Conservation (phyloP, 2,888 invertebrate species). For the Agapostemon virescens region DNA sequence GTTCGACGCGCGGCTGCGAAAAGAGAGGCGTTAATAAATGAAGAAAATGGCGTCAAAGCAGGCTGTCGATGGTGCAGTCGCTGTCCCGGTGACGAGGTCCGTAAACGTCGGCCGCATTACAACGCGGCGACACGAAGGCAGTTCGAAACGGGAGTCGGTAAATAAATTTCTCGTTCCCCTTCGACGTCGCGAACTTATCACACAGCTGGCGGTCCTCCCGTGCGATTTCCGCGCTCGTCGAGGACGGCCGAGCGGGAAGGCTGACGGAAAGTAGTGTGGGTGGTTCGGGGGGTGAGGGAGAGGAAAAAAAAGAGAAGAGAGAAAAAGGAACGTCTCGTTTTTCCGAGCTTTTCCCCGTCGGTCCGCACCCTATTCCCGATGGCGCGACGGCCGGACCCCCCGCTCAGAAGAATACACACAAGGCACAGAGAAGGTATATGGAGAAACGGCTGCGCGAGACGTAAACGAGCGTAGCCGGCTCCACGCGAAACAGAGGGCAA, state of each 20-base stretch:
- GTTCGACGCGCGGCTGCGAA: no score
- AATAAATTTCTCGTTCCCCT: conserved; percentile 18
- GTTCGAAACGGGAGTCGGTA: not conserved
- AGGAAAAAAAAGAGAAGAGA: no score
- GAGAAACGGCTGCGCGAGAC: conserved; percentile 22
- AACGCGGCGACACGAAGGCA: not conserved
- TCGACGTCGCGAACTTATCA: conserved; percentile 24
- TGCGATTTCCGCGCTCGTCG: conserved; percentile 19
- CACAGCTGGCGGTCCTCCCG: conserved; percentile 16
- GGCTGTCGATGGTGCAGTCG: not conserved
- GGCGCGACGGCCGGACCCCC: conserved; percentile 43
- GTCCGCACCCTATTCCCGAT: conserved; percentile 32
- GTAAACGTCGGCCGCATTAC: conserved; percentile 1
- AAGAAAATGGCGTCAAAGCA: no score
- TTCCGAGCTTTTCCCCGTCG: not conserved
- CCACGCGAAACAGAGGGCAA: conserved; percentile 54
- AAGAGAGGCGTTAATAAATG: no score
- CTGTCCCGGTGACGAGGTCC: not conserved
- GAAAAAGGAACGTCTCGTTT: conserved; percentile 23
- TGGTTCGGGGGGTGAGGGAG: no score
- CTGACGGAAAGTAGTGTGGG: not conserved
- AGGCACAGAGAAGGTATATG: not conserved
- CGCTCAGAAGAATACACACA: conserved; percentile 45
- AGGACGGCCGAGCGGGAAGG: not conserved
- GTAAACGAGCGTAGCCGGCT: conserved; percentile 44